A percentile compares a stretch with the other conserved stretches of the same genome.
Conservation (phyloP, 1,140 invertebrate genomes). For the Cecropterus lyciades region DNA sequence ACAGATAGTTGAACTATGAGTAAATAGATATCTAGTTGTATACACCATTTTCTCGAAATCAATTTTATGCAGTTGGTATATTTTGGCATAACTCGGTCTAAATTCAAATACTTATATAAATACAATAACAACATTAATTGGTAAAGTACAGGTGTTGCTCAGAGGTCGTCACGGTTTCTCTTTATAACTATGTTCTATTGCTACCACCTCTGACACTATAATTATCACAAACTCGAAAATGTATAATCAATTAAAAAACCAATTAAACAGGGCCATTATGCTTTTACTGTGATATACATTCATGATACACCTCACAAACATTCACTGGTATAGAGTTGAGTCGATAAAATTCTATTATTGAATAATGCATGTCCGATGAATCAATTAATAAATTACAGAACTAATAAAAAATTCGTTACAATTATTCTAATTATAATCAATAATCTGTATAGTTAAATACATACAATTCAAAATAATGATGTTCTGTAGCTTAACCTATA, state of each 20-base stretch:
- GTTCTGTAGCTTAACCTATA: constrained; percentile 56
- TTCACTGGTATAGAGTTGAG: constrained; percentile 16
- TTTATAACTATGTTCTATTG: constrained; percentile 36
- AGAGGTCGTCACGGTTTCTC: constrained; percentile 36
- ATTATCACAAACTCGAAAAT: constrained; percentile 23
- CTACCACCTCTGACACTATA: constrained; percentile 32
- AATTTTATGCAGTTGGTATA: too few relatives aligned
- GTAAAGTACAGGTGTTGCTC: constrained; percentile 41
- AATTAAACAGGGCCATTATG: constrained; percentile 26
- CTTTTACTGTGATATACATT: constrained; percentile 3
- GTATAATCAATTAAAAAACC: not conserved
- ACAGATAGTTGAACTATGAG: too few relatives aligned
- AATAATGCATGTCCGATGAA: constrained; percentile 24
- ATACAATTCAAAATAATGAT: constrained; percentile 38
- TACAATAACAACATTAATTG: constrained; percentile 48
- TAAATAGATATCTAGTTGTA: too few relatives aligned
- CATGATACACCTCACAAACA: not conserved
- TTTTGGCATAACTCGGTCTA: too few relatives aligned
- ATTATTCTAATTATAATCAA: constrained; percentile 22
- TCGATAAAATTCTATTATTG: constrained; percentile 1
- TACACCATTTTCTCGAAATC: too few relatives aligned
- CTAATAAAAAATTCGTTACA: constrained; percentile 42
- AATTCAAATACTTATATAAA: constrained; percentile 41
- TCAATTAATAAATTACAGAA: constrained; percentile 15
- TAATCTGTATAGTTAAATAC: constrained; percentile 14